A percentile compares a stretch with the other conserved stretches of the same genome.
Evolutionary conservation across 2,797 vertebrate species (phyloP).

Genomic region (Glossophaga mutica): DNA sequence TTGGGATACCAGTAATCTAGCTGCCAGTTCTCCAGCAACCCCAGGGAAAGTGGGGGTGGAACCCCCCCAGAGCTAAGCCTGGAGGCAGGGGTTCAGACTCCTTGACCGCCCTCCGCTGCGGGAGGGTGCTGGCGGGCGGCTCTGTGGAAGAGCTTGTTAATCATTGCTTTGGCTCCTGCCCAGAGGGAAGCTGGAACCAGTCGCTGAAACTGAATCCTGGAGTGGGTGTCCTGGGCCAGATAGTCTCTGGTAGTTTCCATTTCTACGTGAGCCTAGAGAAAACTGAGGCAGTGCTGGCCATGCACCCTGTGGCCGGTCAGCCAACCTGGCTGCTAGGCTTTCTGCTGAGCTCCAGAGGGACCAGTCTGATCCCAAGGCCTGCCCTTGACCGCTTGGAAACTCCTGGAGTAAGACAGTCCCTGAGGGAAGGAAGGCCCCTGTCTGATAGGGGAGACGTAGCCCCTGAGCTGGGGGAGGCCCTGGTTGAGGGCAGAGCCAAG

Average conservation of each 20-base stretch:
- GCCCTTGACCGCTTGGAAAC: not conserved
- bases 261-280: not conserved
- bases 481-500: not conserved
- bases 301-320: not conserved
- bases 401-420: not conserved
- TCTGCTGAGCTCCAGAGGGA: not conserved
- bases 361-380: not conserved
- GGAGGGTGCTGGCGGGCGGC: not conserved
- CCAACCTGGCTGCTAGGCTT: not conserved
- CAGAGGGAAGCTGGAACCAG: not conserved
- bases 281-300: not conserved
- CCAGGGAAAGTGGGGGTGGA: not conserved
- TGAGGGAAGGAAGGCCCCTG: not conserved
- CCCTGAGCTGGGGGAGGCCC: not conserved
- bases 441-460: not conserved
- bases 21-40: not conserved
- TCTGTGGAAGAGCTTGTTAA: slow-evolving; percentile 30
- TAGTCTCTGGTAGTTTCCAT: not conserved
- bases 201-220: not conserved
- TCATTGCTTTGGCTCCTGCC: slow-evolving; percentile 33
- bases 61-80: not conserved
- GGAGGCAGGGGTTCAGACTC: not conserved
- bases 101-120: not conserved
- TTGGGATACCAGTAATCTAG: not conserved
- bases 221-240: not conserved